Evolutionary conservation across 1,140 invertebrate genomes (phyloP).

Genomic region (Drosophila aff.): DNA sequence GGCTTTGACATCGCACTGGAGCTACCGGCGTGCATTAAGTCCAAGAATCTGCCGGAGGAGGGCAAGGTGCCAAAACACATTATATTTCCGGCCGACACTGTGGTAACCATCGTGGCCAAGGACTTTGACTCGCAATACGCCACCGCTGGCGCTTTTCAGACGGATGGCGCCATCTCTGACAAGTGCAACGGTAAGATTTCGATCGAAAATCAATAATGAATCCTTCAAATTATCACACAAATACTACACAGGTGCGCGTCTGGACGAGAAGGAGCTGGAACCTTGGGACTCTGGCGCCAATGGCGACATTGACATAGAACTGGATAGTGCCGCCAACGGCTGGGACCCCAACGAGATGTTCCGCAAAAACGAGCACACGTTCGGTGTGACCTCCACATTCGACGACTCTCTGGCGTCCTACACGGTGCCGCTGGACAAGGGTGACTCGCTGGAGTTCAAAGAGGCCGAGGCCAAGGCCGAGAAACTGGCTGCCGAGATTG

Average conservation of each 20-base stretch:
- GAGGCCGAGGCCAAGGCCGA: constrained; percentile 93
- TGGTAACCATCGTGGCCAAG: constrained; percentile 91
- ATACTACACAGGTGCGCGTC: constrained; percentile 83
- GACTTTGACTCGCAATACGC: constrained; percentile 96
- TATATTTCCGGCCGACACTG: constrained; percentile 93
- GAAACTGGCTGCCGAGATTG: constrained; percentile 95
- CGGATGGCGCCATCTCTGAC: constrained; percentile 90
- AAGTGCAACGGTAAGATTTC: constrained; percentile 87
- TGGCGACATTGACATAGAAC: constrained; percentile 88
- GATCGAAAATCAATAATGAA: background rate
- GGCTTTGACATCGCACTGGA: constrained; percentile 94
- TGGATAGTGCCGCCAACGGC: constrained; percentile 92
- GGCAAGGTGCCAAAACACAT: constrained; percentile 90
- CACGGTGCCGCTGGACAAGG: constrained; percentile 93
- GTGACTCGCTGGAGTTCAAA: constrained; percentile 94
- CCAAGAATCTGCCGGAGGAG: constrained; percentile 86
- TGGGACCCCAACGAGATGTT: constrained; percentile 99
- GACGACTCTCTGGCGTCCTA: constrained; percentile 94
- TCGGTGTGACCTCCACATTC: constrained; percentile 95
- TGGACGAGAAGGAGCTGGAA: constrained; percentile 93
- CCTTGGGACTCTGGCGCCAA: constrained; percentile 92
- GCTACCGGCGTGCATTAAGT: constrained; percentile 92
- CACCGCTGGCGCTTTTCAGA: constrained; percentile 93
- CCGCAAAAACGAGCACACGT: constrained; percentile 94
- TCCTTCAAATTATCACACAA: background rate